Evolutionary conservation across 2,888 invertebrate genomes (phyloP).

Genomic region (Ferdinandea cuprea): DNA sequence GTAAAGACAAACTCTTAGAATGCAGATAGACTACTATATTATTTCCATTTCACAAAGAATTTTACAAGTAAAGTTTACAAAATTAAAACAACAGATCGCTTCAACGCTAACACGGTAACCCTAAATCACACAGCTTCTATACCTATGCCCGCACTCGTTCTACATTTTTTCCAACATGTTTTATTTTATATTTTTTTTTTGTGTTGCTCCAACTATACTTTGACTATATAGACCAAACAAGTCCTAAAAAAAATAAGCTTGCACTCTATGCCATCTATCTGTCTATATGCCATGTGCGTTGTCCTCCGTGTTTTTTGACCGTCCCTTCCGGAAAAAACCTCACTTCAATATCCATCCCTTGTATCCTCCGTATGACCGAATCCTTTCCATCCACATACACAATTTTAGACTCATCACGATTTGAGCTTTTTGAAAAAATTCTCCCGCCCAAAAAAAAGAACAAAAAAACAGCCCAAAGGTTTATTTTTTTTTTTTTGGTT

Average conservation of each 20-base stretch:
- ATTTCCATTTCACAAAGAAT: no score
- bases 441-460: constrained; percentile 73
- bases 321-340: constrained; percentile 66
- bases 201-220: constrained; percentile 53
- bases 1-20: no score
- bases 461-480: constrained; percentile 27
- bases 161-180: constrained; percentile 64
- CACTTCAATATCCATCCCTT: constrained; percentile 50
- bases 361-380: constrained; percentile 50
- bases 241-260: constrained; percentile 72
- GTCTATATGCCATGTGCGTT: constrained; percentile 73
- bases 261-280: constrained; percentile 69
- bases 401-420: constrained; percentile 73
- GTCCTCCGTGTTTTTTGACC: constrained; percentile 70
- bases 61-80: no score
- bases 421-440: constrained; percentile 72
- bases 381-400: constrained; percentile 65
- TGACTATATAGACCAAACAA: constrained; percentile 71
- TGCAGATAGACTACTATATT: no score
- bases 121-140: constrained; percentile 51
- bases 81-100: no score
- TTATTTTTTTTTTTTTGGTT: constrained; percentile 52
- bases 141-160: constrained; percentile 68
- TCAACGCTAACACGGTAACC: constrained; percentile 54
- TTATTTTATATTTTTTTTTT: no score